Conservation (phyloP, 2,113 vertebrate species). For the Myrmophylax atrothorax region DNA sequence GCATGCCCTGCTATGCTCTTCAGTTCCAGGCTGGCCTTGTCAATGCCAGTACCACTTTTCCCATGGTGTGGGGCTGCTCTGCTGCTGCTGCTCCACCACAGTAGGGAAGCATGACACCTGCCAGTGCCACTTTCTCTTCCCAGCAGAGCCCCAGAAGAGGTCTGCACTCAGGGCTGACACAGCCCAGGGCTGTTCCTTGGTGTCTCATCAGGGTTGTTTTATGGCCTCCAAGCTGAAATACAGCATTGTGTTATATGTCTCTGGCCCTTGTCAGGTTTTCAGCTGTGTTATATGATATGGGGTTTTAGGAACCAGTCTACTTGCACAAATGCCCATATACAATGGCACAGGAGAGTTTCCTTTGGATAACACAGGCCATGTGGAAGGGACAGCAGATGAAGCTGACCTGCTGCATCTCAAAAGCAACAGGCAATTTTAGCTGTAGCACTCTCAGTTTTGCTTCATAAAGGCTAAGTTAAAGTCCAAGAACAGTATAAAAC, state of each 20-base stretch:
- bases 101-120: accelerated
- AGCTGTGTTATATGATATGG: not conserved
- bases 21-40: not conserved
- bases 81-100: accelerated
- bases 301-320: not conserved
- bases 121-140: not conserved
- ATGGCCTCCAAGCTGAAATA: not conserved
- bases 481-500: not conserved
- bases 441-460: not conserved
- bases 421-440: not conserved
- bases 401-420: accelerated
- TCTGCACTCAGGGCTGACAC: accelerated
- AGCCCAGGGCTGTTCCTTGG: not conserved
- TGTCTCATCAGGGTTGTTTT: not conserved
- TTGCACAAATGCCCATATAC: not conserved
- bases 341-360: not conserved
- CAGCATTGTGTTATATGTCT: accelerated
- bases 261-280: not conserved
- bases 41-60: not conserved
- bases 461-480: not conserved
- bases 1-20: not conserved
- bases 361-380: accelerated
- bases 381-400: not conserved
- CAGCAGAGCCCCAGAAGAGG: not conserved
- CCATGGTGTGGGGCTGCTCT: accelerated